Evolutionary conservation across 2,888 invertebrate genomes (phyloP), one percentile per base, ranked within the genome.

Genomic region (Ernsta delagoae): DNA sequence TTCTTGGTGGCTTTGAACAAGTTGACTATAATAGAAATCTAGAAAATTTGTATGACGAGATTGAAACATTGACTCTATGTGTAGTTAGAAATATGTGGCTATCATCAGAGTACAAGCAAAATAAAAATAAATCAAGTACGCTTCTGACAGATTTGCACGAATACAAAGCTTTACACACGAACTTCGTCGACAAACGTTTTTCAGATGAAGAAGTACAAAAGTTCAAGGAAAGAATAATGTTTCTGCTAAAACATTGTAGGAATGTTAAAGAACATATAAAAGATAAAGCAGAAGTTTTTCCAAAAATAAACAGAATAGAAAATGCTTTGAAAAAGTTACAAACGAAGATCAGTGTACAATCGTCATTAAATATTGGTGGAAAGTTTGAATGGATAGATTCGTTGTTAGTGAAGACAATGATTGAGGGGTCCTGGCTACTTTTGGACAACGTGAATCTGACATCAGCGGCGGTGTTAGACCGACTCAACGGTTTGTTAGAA

Each of bases 1-100:
- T 99, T 64, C 94, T 99, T 1, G 99, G 99, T 63, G 98, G 99
- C 73, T 99, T 99, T 89, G 99, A 99, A 94, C 99, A 99, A 96
- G 94, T 95, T 1, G 96, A 96, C 82, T 95, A 95, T 77, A 95
- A 95, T 73, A 93, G 96, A 76, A 97, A 97, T 82, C 91, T 97
- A 57, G 97, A 97, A 77, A 96, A 95, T 75, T 84, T 96, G 34
- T 94, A 94, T 65, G 94, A 94, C 71, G 90, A 89, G 80, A 91
- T 95, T 24, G 95, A 96, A 82, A 86, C 85, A 16, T 75, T 95
- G 59, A 87, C 96, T 0, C 86, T 89, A 67, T 86, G 50, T 16
- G 50, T 89, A 9, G 87, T 95, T 12, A 93, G 94, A 75, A 84
- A 87, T 59, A 75, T 89, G 56, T 90, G 94, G 86, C 75, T 94